These are phyloP conservation scores for Buathra laborator DNA, from an alignment of 2,888 invertebrate genomes.

Conservation along the genomic window DNA sequence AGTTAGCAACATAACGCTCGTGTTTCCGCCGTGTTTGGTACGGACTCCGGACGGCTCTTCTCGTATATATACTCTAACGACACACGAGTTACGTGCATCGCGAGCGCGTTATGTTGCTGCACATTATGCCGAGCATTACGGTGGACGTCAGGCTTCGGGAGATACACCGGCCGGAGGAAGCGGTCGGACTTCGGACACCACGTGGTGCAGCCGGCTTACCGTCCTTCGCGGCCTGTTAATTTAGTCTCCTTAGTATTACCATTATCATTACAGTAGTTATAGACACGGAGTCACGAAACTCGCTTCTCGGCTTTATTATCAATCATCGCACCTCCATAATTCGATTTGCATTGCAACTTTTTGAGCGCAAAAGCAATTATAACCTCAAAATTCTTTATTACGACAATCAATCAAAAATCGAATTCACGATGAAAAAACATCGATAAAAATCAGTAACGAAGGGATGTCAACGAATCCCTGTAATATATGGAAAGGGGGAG, in stretches of 20 bases:
- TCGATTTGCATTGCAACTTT: neutral
- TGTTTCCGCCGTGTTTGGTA: conserved; percentile 15
- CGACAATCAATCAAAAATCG: too few relatives aligned
- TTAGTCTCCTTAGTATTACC: conserved; percentile 47
- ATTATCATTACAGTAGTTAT: conserved; percentile 28
- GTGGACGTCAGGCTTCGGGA: conserved; percentile 11
- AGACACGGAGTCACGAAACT: neutral
- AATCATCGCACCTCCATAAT: conserved; percentile 24
- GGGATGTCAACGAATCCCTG: neutral
- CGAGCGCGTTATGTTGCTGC: conserved; percentile 38
- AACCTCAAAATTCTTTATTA: too few relatives aligned
- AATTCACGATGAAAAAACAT: neutral
- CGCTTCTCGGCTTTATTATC: conserved; percentile 7
- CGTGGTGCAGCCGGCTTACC: conserved; percentile 62
- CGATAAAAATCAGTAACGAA: neutral
- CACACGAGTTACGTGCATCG: conserved; percentile 22
- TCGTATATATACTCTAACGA: neutral
- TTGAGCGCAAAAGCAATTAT: neutral
- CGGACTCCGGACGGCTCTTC: conserved; percentile 15
- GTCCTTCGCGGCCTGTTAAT: conserved; percentile 57
- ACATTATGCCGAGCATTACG: conserved; percentile 41
- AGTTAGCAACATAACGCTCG: conserved; percentile 14
- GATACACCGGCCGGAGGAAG: conserved; percentile 41
- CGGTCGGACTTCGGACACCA: conserved; percentile 19
- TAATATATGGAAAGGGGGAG: conserved; percentile 59